These are phyloP conservation scores for Rhimphoctona megacephalus DNA, from an alignment of 2,888 invertebrate species.

Conservation along the genomic window DNA sequence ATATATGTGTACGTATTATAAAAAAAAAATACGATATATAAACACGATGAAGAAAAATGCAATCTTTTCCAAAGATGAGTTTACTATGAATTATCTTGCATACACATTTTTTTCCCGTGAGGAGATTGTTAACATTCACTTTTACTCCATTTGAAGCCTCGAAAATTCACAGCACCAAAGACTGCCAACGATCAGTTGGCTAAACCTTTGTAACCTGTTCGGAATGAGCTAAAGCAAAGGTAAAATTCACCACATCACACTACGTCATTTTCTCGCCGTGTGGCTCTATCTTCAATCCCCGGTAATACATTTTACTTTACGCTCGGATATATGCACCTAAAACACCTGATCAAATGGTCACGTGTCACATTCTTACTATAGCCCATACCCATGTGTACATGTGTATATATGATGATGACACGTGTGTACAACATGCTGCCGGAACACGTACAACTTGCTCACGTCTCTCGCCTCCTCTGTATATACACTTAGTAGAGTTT, in stretches of 20 bases:
- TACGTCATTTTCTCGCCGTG: conserved; percentile 45
- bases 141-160: neutral
- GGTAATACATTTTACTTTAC: conserved; percentile 38
- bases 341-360: conserved; percentile 66
- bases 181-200: conserved; percentile 14
- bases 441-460: conserved; percentile 50
- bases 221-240: neutral
- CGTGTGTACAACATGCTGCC: conserved; percentile 38
- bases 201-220: neutral
- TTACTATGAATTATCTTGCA: neutral
- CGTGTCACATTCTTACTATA: conserved; percentile 55
- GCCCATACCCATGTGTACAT: neutral
- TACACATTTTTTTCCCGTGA: neutral
- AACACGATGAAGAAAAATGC: no score
- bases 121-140: neutral
- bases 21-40: no score
- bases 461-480: conserved; percentile 16
- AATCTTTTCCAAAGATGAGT: no score
- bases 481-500: conserved; percentile 19
- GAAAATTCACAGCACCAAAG: neutral
- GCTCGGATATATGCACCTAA: conserved; percentile 43
- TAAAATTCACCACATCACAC: conserved; percentile 40
- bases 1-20: no score
- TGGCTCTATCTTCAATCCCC: conserved; percentile 15
- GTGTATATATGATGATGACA: conserved; percentile 8